phyloP scores from a whole-genome alignment of 2,888 invertebrate species.

The Diarsia dahlii region DNA sequence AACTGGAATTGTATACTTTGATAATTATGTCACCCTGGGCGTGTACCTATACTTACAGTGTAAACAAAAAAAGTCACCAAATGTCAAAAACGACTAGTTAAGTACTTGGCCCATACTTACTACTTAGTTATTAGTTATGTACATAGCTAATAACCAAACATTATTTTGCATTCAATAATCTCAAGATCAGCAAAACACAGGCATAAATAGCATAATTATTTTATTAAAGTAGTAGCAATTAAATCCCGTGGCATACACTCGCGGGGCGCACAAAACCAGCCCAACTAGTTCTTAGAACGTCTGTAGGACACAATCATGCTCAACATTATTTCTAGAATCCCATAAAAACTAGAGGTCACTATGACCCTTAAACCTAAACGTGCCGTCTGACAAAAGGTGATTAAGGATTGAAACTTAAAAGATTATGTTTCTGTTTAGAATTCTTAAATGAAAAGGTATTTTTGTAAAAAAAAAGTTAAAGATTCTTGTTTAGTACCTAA shows the following conservation, averaged over 20 bases:
- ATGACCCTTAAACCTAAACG: constrained; percentile 55
- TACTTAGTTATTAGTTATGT: not conserved
- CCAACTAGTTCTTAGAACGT: constrained; percentile 70
- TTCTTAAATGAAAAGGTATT: not conserved
- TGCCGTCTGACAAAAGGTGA: constrained; percentile 38
- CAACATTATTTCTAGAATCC: constrained; percentile 67
- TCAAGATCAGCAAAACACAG: constrained; percentile 24
- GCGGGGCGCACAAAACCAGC: constrained; percentile 50
- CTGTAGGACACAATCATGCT: constrained; percentile 73
- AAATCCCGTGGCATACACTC: constrained; percentile 50
- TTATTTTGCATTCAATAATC: constrained; percentile 23
- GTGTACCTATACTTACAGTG: not conserved
- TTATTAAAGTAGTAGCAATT: constrained; percentile 45
- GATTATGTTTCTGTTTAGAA: constrained; percentile 10
- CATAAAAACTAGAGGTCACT: constrained; percentile 71
- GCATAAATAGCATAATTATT: constrained; percentile 34
- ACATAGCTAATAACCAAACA: not conserved
- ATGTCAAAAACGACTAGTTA: too few species aligned
- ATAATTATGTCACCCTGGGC: too few species aligned
- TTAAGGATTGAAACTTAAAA: constrained; percentile 18
- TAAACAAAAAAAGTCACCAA: too few species aligned
- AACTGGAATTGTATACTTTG: too few species aligned
- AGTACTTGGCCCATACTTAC: too few species aligned
- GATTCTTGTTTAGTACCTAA: not conserved
- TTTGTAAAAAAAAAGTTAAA: not conserved